Percentiles rank a stretch among this genome's conserved stretches.
Conservation (phyloP, 2,888 invertebrate genomes). For the Chorisops tibialis region DNA sequence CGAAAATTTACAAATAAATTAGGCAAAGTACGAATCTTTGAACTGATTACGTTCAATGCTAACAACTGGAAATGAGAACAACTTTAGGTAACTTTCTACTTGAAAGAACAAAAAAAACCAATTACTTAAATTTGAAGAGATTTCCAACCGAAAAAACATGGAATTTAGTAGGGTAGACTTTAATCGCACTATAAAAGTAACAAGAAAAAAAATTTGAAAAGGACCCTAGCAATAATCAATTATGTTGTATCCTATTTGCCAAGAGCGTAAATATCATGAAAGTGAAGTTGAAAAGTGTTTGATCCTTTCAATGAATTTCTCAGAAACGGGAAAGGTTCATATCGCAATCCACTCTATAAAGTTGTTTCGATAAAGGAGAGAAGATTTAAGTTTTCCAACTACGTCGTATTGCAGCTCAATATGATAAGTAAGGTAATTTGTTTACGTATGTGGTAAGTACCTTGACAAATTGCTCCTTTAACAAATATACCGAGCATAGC, state of each 20-base stretch:
- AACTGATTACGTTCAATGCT: too few relatives aligned
- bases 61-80: too few relatives aligned
- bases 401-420: background rate
- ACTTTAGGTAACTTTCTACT: too few relatives aligned
- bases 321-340: background rate
- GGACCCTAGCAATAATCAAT: conserved; percentile 1
- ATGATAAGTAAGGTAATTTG: conserved; percentile 10
- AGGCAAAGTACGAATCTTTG: background rate
- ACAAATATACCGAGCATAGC: background rate
- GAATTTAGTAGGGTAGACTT: background rate
- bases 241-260: background rate
- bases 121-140: conserved; percentile 15
- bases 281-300: conserved; percentile 1
- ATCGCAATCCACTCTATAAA: background rate
- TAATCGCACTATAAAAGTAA: background rate
- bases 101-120: background rate
- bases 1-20: conserved; percentile 15
- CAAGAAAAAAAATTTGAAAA: background rate
- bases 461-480: conserved; percentile 4
- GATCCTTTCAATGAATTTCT: background rate
- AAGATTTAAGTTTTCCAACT: background rate
- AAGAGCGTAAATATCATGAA: too few relatives aligned
- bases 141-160: background rate
- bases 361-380: background rate
- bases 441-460: conserved; percentile 12